These are phyloP conservation scores for Melanostoma scalare DNA, from an alignment of 2,888 invertebrate genomes.

Conservation along the genomic window DNA sequence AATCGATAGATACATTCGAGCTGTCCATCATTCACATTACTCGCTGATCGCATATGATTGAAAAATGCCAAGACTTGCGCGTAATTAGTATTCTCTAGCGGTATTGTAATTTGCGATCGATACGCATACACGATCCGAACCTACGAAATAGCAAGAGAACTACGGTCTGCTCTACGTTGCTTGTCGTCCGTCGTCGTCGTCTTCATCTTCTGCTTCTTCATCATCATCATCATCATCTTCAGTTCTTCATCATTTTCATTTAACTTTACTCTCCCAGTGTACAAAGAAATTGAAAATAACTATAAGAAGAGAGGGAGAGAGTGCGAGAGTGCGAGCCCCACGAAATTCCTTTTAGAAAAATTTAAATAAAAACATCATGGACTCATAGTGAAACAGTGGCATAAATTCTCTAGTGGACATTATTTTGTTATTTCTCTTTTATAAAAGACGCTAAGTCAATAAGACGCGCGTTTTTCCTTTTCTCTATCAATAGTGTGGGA, in stretches of 20 bases:
- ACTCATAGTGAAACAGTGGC: slow-evolving; percentile 40
- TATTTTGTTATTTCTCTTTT: slow-evolving; percentile 4
- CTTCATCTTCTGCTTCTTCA: neutral
- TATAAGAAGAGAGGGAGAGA: slow-evolving; percentile 31
- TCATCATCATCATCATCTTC: slow-evolving; percentile 11
- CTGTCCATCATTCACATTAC: slow-evolving; percentile 49
- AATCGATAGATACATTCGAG: slow-evolving; percentile 61
- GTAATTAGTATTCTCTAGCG: slow-evolving; percentile 69
- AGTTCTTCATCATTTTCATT: slow-evolving; percentile 42
- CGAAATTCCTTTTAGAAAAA: slow-evolving; percentile 33
- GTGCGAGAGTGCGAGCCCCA: neutral
- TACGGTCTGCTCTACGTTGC: slow-evolving; percentile 41
- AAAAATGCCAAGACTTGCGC: slow-evolving; percentile 63
- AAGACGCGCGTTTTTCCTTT: slow-evolving; percentile 46
- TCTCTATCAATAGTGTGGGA: slow-evolving; percentile 14
- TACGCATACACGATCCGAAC: slow-evolving; percentile 61
- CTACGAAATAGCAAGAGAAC: slow-evolving; percentile 12
- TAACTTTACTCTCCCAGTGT: slow-evolving; percentile 43
- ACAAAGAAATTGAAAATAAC: slow-evolving; percentile 58
- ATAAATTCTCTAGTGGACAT: slow-evolving; percentile 22
- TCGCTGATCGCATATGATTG: slow-evolving; percentile 60
- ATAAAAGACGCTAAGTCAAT: slow-evolving; percentile 26
- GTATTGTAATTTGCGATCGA: slow-evolving; percentile 65
- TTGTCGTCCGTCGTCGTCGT: slow-evolving; percentile 15
- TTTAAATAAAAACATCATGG: slow-evolving; percentile 38